Base-by-base conservation (phyloP, 2,797 vertebrate genomes). In the Coregonus ussuriensis region DNA sequence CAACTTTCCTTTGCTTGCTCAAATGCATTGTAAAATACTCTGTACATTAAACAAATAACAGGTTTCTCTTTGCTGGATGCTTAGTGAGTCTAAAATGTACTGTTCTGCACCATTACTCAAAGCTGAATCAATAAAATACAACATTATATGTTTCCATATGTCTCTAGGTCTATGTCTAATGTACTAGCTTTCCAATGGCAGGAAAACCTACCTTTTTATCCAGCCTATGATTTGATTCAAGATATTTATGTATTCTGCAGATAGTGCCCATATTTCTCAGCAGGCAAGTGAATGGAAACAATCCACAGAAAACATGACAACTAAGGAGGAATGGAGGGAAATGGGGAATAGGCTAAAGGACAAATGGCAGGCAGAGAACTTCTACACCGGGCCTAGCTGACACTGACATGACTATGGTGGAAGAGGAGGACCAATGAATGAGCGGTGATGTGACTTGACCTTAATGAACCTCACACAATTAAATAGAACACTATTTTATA, bases 201-300 rank as follows among this genome's bases (percentile, higher is more conserved):
- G 15, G 37, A 78, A 14, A 62, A 77, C 2, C 41, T 41, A 3
- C 6, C 7, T 47, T 47, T 47, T 47, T 47, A 47, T 47, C 7
- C 41, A 47, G 9, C 9, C 7, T 47, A 47, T 47, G 41, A 47
- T 47, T 47, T 47, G 41, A 11, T 47, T 9, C 41, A 71, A 16
- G 56, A 47, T 78, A 85, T 88, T 88, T 86, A 87, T 85, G 84
- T 35, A 79, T 83, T 91, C 84, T 85, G 88, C 89, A 88, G 82
- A 72, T 52, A n/a, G 33, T 74, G 65, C 73, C 62, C 1, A 74
- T 56, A 70, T 54, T 81, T 84, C 79, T 72, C 81, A 52, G 77
- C 77, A 85, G 83, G 80, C 79, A 85, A 83, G 21, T 65, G 59
- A 29, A 74, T 59, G 21, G 54, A 56, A 59, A n/a, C 33, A 85